phyloP scores from a whole-genome alignment of 2,113 vertebrate species.

The Ahaetulla prasina region DNA sequence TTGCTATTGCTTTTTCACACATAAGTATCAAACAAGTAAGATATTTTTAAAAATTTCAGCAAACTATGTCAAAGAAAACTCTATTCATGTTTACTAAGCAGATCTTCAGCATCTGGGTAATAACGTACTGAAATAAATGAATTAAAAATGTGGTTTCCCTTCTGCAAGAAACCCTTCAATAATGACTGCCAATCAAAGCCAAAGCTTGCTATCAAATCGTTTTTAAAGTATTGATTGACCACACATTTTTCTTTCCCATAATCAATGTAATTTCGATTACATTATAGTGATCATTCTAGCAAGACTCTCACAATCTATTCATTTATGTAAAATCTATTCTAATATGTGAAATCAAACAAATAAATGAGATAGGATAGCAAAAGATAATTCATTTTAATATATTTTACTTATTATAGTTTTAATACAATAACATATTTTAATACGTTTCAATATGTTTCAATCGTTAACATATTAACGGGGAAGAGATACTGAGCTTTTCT shows the following conservation, averaged over 20 bases:
- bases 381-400: background rate
- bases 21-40: background rate
- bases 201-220: background rate
- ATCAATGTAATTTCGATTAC: background rate
- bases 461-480: background rate
- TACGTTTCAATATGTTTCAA: background rate
- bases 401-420: background rate
- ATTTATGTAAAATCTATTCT: background rate
- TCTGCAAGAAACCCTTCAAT: background rate
- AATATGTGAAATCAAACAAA: background rate
- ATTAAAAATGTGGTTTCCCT: constrained; percentile 16
- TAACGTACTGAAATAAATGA: constrained; percentile 34
- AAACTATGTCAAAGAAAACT: background rate
- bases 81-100: background rate
- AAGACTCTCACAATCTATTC: background rate
- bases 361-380: background rate
- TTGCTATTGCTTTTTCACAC: background rate
- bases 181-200: background rate
- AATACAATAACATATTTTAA: too few relatives aligned
- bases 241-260: background rate
- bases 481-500: background rate
- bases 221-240: background rate
- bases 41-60: background rate
- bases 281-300: background rate
- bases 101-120: background rate